A percentile compares a stretch with the other conserved stretches of the same genome.
phyloP scores from a whole-genome alignment of 2,113 vertebrate species.

The Chrysochloris asiatica region DNA sequence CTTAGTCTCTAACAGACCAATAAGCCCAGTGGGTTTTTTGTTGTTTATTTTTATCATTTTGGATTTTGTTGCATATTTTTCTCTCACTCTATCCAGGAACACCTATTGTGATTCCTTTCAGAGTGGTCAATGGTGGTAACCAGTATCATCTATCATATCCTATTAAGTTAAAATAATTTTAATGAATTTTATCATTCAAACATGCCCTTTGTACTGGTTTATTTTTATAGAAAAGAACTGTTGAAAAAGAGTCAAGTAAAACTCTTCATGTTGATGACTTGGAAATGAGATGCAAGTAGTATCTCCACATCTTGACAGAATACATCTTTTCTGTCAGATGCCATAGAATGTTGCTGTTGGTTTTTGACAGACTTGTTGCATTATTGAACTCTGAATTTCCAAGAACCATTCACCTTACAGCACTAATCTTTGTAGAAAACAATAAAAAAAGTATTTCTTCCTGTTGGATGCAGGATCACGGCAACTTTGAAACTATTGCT shows the following conservation, averaged over 20 bases:
- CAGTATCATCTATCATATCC: no score
- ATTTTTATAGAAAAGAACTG: no score
- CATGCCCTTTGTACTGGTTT: not conserved
- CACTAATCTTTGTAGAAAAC: not conserved
- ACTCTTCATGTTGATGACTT: not conserved
- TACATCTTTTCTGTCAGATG: not conserved
- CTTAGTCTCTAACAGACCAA: no score
- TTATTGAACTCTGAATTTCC: slow-evolving; percentile 16
- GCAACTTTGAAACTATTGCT: not conserved
- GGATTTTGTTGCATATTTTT: no score
- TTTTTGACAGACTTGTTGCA: not conserved
- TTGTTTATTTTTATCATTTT: no score
- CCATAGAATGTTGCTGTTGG: no score
- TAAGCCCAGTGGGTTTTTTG: no score
- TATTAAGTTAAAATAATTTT: slow-evolving; percentile 9
- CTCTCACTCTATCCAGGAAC: no score
- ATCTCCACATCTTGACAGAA: not conserved
- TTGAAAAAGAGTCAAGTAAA: slow-evolving; percentile 15
- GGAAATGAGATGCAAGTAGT: not conserved
- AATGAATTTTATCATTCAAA: not conserved
- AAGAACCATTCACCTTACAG: not conserved
- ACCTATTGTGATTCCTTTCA: no score
- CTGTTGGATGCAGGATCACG: not conserved
- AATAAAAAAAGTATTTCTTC: not conserved
- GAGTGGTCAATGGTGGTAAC: no score